Conservation (phyloP, 1,140 invertebrate species). For the Hestina assimilis region DNA sequence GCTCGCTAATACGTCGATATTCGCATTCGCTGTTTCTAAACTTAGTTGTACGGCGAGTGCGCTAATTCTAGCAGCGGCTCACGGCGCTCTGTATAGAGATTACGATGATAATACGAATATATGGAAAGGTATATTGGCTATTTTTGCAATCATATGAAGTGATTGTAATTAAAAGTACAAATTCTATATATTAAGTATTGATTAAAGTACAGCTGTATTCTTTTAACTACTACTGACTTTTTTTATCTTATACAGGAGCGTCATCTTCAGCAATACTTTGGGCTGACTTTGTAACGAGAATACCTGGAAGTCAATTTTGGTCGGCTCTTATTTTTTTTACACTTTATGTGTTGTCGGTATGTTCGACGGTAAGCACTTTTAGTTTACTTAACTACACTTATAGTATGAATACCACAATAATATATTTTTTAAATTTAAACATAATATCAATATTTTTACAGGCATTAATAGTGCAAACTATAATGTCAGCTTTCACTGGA, state of each 20-base stretch:
- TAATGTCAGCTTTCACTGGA: conserved; percentile 62
- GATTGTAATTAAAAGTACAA: neutral
- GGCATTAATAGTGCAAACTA: conserved; percentile 57
- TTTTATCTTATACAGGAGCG: conserved; percentile 39
- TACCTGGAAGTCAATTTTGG: conserved; percentile 70
- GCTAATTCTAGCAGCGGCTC: conserved; percentile 47
- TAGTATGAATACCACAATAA: too few relatives aligned
- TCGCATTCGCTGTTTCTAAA: conserved; percentile 47
- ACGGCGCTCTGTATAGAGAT: conserved; percentile 52
- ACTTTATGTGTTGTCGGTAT: conserved; percentile 48
- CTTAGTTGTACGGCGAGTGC: conserved; percentile 40
- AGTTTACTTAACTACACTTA: too few relatives aligned
- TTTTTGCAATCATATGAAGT: neutral
- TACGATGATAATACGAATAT: conserved; percentile 56
- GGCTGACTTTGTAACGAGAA: conserved; percentile 55
- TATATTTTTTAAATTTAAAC: too few relatives aligned
- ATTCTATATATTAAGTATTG: too few relatives aligned
- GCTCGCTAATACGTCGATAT: conserved; percentile 43
- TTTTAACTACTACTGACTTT: neutral
- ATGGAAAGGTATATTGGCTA: conserved; percentile 38
- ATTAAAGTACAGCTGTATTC: neutral
- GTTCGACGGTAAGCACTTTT: conserved; percentile 53
- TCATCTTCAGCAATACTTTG: conserved; percentile 57
- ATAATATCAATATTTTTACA: conserved; percentile 28
- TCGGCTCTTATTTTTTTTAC: conserved; percentile 62